phyloP scores from a whole-genome alignment of 2,888 invertebrate genomes.

The Cabera pusaria region DNA sequence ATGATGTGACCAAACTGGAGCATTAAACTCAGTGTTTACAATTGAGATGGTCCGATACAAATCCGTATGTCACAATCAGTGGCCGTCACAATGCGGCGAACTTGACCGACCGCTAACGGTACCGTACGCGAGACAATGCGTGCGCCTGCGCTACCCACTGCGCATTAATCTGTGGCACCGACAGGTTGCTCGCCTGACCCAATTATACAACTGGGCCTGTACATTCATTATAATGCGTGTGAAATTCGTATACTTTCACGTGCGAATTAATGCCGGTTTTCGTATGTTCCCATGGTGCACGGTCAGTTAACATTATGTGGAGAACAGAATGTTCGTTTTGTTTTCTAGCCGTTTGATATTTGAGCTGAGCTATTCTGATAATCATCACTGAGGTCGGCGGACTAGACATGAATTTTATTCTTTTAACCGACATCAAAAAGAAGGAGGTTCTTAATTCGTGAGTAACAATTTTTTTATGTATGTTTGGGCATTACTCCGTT shows the following conservation, averaged over 20 bases:
- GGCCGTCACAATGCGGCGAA: constrained; percentile 72
- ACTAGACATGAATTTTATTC: no score
- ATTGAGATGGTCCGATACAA: constrained; percentile 32
- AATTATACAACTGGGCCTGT: constrained; percentile 72
- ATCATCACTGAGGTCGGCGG: no score
- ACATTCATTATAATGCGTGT: constrained; percentile 65
- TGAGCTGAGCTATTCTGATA: no score
- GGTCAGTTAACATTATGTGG: constrained; percentile 19
- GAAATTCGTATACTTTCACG: constrained; percentile 68
- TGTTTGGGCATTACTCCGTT: no score
- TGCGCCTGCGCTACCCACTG: constrained; percentile 48
- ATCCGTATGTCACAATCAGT: constrained; percentile 59
- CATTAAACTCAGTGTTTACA: constrained; percentile 21
- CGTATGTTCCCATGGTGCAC: constrained; percentile 26
- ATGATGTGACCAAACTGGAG: constrained; percentile 20
- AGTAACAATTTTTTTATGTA: no score
- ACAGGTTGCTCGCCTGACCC: constrained; percentile 81
- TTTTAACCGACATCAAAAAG: no score
- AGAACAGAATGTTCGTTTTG: constrained; percentile 6
- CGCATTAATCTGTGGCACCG: constrained; percentile 30
- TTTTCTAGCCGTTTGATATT: no score
- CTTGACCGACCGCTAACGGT: constrained; percentile 78
- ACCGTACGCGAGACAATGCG: constrained; percentile 74
- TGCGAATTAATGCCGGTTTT: constrained; percentile 33
- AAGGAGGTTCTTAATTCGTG: no score